Percentiles rank a stretch among this genome's conserved stretches.
These are phyloP conservation scores for Rynchops niger DNA, from an alignment of 2,113 vertebrate genomes.

Conservation along the genomic window DNA sequence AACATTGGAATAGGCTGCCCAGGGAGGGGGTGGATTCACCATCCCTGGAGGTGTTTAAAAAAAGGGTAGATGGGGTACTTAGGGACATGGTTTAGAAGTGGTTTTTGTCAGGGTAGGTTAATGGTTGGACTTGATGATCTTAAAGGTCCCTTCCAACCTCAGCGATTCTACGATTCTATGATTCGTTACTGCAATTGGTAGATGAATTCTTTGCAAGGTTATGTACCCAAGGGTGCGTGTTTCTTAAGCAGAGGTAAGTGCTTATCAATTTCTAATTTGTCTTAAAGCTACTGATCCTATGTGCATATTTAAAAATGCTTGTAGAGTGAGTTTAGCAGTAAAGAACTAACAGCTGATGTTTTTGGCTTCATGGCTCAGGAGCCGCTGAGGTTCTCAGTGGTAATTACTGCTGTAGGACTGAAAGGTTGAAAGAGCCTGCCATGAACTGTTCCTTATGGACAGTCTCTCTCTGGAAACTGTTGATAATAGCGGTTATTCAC, in stretches of 20 bases:
- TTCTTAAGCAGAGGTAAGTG: neutral
- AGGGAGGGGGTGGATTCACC: too few species aligned
- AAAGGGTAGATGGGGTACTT: too few species aligned
- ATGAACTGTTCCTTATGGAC: neutral
- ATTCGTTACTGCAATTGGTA: neutral
- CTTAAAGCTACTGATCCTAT: neutral
- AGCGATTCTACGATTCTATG: too few species aligned
- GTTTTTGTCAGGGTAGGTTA: too few species aligned
- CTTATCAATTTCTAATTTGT: neutral
- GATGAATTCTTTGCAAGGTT: neutral
- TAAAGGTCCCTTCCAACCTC: too few species aligned
- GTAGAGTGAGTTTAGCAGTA: neutral
- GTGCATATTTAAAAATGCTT: neutral
- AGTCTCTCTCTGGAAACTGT: neutral
- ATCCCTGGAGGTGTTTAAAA: too few species aligned
- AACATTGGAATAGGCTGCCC: too few species aligned
- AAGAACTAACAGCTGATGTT: neutral
- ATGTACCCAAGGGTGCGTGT: neutral
- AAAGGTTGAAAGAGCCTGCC: neutral
- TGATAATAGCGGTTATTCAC: neutral
- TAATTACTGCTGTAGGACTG: neutral
- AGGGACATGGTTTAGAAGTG: too few species aligned
- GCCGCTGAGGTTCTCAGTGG: neutral
- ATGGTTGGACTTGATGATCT: too few species aligned
- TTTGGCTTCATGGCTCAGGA: neutral